Base-by-base conservation (phyloP, 2,888 invertebrate genomes). In the Netelia melanura region DNA sequence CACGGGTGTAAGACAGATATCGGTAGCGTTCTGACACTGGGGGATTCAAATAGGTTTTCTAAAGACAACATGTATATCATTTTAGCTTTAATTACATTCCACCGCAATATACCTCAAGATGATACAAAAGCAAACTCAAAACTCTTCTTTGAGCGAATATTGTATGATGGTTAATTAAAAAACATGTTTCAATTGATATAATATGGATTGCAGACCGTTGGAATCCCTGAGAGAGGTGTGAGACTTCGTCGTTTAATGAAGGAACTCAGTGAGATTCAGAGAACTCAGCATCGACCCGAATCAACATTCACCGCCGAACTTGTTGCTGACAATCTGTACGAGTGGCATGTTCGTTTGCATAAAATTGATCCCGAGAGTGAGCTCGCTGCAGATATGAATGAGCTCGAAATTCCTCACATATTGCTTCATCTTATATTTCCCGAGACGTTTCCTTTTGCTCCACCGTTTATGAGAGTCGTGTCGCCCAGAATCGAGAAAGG, bases 361-460 rank as follows among this genome's bases (percentile, higher is more conserved):
- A 96, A 96, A 92, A 96, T 98, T 89, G 98, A 98, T 94, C 96
- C 97, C 1, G 98, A 98, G 91, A 97, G 97, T 91, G 97, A 97
- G 87, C 94, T 98, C 89, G 97, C 97, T n/a, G 95, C 95, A 74
- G 98, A 98, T 93, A 96, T 98, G 96, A 95, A 95, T 79, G 97
- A 97, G 92, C 94, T 97, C 86, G 96, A 96, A 90, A 95, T 98
- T 87, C 94, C 96, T 21, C 95, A 96, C 93, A 97, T 98, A 90
- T 95, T 97, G 87, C 95, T 98, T 88, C 97, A 97, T 93, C 95
- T 97, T 89, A 95, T 97, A 87, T 98, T 98, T 94, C 98, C 98
- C 17, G 97, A 98, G 91, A 98, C 97, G 93, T 98, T 98, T 91
- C 98, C 98, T 61, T 98, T 98, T 92, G 97, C 97, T 58, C 98